Evolutionary conservation across 2,888 invertebrate genomes (phyloP).

Genomic region (Incurvaria masculella): DNA sequence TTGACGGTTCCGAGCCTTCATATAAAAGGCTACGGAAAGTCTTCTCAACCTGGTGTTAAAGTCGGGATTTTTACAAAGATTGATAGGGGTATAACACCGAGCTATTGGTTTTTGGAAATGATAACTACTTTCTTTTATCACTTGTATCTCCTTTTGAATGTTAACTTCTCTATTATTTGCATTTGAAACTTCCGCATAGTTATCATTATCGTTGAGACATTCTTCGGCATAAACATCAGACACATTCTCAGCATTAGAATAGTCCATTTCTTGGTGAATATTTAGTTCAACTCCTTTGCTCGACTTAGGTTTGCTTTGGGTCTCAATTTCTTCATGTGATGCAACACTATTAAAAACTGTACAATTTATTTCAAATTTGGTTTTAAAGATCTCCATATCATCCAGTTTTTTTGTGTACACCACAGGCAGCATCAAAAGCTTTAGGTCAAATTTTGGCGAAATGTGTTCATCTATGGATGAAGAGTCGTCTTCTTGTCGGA

Average conservation of each 20-base stretch:
- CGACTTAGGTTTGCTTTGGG: background rate
- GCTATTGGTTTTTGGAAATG: slow-evolving; percentile 35
- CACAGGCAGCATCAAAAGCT: slow-evolving; percentile 34
- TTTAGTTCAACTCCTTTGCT: background rate
- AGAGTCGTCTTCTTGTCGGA: too few species aligned
- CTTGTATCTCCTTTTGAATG: background rate
- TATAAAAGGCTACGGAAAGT: slow-evolving; percentile 33
- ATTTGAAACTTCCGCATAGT: background rate
- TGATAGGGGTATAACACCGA: slow-evolving; percentile 34
- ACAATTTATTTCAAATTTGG: slow-evolving; percentile 16
- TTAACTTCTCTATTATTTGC: background rate
- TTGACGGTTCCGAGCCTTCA: slow-evolving; percentile 28
- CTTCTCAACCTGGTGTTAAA: slow-evolving; percentile 42
- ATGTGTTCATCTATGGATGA: too few species aligned
- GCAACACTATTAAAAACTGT: background rate
- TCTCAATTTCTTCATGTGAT: background rate
- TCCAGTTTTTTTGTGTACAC: slow-evolving; percentile 37
- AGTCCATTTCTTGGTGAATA: background rate
- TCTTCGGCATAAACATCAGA: background rate
- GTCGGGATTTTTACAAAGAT: slow-evolving; percentile 45
- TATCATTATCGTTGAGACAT: background rate
- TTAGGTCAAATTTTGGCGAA: slow-evolving; percentile 29
- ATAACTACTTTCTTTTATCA: slow-evolving; percentile 21
- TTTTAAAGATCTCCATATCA: slow-evolving; percentile 29
- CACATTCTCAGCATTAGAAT: background rate